Conservation (phyloP, 1,140 invertebrate species). For the Aphis craccivora region DNA sequence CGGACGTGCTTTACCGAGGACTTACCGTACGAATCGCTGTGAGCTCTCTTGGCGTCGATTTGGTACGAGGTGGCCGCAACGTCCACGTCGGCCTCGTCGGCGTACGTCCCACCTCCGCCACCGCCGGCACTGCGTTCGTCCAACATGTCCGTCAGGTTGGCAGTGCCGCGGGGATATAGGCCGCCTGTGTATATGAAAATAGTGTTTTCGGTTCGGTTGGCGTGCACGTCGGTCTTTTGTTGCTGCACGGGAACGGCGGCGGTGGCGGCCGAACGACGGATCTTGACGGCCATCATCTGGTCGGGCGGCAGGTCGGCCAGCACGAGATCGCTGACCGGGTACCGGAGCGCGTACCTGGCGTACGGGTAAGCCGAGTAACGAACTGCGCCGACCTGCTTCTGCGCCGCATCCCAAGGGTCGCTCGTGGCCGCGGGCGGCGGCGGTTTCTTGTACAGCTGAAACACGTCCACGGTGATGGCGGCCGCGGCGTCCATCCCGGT, state of each 20-base stretch:
- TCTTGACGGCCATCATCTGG: constrained; percentile 45
- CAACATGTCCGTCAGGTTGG: not conserved
- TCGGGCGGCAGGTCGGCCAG: constrained; percentile 40
- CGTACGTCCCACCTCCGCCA: not conserved
- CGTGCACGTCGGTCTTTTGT: not conserved
- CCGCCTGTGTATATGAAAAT: constrained; percentile 42
- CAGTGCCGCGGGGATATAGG: not conserved
- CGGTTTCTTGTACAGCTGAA: constrained; percentile 25
- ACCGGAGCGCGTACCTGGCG: not conserved
- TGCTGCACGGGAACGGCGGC: not conserved
- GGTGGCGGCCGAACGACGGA: not conserved
- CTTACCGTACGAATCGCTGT: constrained; percentile 51
- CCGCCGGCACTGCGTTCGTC: not conserved
- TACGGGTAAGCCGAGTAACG: constrained; percentile 36
- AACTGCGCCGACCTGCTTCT: not conserved
- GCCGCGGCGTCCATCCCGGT: not conserved
- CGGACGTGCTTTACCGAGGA: no score
- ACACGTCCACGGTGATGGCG: constrained; percentile 21
- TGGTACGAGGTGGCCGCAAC: not conserved
- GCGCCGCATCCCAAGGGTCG: not conserved
- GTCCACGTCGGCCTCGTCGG: not conserved
- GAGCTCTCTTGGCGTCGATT: constrained; percentile 5
- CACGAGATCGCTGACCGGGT: constrained; percentile 15
- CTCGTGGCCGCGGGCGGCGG: not conserved
- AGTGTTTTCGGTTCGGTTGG: not conserved